Evolutionary conservation across 1,140 invertebrate species (phyloP), one percentile per base, ranked within the genome.

Genomic region (Cardiocondyla obscurior): DNA sequence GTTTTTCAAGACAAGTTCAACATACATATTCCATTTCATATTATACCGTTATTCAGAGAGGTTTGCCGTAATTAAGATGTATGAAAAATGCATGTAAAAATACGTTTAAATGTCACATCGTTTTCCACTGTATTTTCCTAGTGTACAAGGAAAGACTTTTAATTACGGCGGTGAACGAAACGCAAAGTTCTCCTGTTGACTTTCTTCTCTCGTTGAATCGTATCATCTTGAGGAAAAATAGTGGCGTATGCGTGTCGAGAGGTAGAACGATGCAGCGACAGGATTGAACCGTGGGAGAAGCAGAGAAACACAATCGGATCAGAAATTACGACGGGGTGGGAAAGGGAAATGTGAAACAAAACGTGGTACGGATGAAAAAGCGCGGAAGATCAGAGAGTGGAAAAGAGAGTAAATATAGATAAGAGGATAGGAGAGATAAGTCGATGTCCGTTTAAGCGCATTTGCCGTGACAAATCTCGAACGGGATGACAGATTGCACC

Each of bases 401-500:
- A 74, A 14, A 19, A 64, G 46, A 51, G 33, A 36, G 7, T n/a
- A 22, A 19, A 42, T 8, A 14, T 42, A 46, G 42, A 28, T 33
- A 67, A 51, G 30, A 70, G 70, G 44, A 39, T 46, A 44, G 49
- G 7, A 60, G n/a, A 39, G 25, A 49, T 33, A 62, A 70, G 51
- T 69, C 28, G 62, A 44, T 69, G 36, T 65, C 44, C 62, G 62
- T 67, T 57, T 19, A 46, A 33, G 14, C 81, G 44, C 22, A 44
- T 77, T 77, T 39, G n/a, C 60, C n/a, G 49, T 51, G 81, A 62
- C 44, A 60, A 77, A 83, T 67, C 25, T 72, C 39, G 14, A 55
- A 39, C 4, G 25, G 46, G 28, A 49, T 55, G 62, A 69, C 39
- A 73, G 33, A 46, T 69, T 46, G 70, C 44, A 39, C n/a, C 16